Percentiles rank a stretch among this genome's conserved stretches.
phyloP scores from a whole-genome alignment of 1,140 invertebrate species.

The Drosophila pandora region DNA sequence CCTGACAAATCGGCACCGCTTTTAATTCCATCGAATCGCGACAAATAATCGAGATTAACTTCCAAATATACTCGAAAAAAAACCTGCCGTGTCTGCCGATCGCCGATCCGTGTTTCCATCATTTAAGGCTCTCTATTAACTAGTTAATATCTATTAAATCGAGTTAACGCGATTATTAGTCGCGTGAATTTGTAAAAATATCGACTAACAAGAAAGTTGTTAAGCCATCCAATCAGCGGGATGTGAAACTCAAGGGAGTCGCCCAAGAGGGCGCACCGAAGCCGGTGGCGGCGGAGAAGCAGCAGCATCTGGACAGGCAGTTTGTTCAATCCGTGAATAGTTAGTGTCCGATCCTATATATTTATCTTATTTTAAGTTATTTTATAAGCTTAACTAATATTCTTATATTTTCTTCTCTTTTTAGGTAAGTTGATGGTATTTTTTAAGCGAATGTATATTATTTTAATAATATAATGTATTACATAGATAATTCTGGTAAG shows the following conservation, averaged over 20 bases:
- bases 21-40: slow-evolving; percentile 4
- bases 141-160: background rate
- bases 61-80: background rate
- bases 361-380: background rate
- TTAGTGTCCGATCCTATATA: slow-evolving; percentile 37
- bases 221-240: slow-evolving; percentile 26
- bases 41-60: background rate
- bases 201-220: slow-evolving; percentile 7
- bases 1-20: slow-evolving; percentile 4
- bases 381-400: background rate
- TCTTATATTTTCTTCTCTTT: slow-evolving; percentile 30
- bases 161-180: background rate
- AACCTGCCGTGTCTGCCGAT: too few relatives aligned
- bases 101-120: too few relatives aligned
- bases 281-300: background rate
- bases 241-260: slow-evolving; percentile 6
- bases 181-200: slow-evolving; percentile 14
- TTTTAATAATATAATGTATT: too few relatives aligned
- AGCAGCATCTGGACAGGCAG: slow-evolving; percentile 33
- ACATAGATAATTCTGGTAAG: slow-evolving; percentile 37
- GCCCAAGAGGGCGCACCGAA: background rate
- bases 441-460: too few relatives aligned
- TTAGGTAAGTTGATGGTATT: slow-evolving; percentile 51
- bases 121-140: background rate
- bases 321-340: slow-evolving; percentile 44